phyloP scores from a whole-genome alignment of 2,113 vertebrate genomes.

The Atrichornis clamosus region DNA sequence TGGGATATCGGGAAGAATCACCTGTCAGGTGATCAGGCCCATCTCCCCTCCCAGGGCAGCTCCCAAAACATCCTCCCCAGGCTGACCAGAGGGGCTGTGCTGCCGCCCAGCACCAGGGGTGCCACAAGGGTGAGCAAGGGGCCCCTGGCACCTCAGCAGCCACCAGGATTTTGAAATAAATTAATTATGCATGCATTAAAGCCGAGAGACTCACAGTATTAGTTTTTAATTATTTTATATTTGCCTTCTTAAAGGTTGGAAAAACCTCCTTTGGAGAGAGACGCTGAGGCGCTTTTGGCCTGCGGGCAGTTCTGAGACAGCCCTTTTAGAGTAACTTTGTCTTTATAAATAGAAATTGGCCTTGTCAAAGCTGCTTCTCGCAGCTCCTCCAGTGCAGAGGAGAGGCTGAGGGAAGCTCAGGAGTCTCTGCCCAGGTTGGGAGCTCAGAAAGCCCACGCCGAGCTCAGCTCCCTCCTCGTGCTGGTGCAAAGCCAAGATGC shows the following conservation, averaged over 20 bases:
- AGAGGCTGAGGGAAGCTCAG: background rate
- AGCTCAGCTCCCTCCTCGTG: background rate
- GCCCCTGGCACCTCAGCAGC: background rate
- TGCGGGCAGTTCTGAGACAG: background rate
- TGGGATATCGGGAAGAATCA: background rate
- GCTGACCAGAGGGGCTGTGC: background rate
- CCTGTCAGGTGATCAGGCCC: background rate
- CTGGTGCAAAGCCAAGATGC: background rate
- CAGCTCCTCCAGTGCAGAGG: background rate
- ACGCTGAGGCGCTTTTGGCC: background rate
- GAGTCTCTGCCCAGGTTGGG: rapidly evolving
- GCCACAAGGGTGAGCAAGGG: rapidly evolving
- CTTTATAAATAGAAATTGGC: background rate
- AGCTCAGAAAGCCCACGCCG: background rate
- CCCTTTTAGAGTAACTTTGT: background rate
- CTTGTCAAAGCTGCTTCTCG: background rate
- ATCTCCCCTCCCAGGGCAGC: background rate
- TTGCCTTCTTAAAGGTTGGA: background rate
- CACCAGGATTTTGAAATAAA: background rate
- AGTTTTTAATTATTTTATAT: background rate
- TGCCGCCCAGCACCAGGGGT: background rate
- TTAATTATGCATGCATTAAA: background rate
- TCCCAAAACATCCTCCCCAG: rapidly evolving
- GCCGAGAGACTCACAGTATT: background rate
- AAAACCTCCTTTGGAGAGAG: background rate